Evolutionary conservation across 2,113 vertebrate species (phyloP).

Genomic region (Himantopus leucocephalus): DNA sequence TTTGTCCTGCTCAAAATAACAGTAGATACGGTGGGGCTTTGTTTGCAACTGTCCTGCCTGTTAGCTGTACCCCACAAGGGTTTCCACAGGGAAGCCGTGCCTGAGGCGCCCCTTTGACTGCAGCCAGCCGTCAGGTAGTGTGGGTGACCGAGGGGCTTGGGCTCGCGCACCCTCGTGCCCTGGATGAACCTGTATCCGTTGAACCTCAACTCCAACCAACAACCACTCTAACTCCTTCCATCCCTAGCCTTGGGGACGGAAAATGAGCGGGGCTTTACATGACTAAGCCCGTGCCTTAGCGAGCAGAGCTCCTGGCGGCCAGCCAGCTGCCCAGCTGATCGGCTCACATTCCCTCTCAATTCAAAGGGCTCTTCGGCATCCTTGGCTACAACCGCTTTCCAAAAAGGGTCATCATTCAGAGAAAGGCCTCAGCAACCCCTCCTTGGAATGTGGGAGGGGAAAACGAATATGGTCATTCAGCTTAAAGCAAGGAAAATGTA

Average conservation of each 20-base stretch:
- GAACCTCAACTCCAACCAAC: rapidly evolving
- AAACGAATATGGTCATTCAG: background rate
- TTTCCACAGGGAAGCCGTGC: background rate
- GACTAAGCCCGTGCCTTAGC: background rate
- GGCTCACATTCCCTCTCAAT: background rate
- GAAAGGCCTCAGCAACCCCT: background rate
- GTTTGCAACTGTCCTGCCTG: background rate
- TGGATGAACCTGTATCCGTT: background rate
- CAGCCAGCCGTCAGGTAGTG: background rate
- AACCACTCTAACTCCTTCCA: background rate
- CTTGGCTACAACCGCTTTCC: background rate
- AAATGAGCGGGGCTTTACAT: rapidly evolving
- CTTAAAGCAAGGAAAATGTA: background rate
- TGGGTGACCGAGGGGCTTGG: background rate
- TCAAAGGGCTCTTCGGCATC: background rate
- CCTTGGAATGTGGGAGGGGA: background rate
- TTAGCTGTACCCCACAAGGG: background rate
- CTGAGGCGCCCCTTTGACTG: background rate
- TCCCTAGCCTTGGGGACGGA: background rate
- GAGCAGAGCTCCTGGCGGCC: background rate
- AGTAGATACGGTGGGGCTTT: background rate
- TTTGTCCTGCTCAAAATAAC: background rate
- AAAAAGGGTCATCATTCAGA: background rate
- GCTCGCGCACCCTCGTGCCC: rapidly evolving
- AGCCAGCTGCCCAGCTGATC: background rate